phyloP scores from a whole-genome alignment of 2,113 vertebrate species.

The Helogale parvula region DNA sequence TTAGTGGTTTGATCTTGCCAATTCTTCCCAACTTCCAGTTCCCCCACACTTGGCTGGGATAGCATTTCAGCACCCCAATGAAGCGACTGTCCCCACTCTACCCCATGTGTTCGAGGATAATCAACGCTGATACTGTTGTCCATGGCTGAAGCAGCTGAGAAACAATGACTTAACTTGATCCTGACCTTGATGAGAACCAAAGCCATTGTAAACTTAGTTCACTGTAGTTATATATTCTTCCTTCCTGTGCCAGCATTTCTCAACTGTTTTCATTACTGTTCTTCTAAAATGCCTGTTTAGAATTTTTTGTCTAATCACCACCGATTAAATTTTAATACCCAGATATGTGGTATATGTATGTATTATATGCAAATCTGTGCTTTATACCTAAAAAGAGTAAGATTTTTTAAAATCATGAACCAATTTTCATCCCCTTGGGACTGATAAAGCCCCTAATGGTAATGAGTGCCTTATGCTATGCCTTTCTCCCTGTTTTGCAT shows the following conservation, averaged over 20 bases:
- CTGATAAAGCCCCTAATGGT: rapidly evolving
- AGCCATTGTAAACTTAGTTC: not conserved
- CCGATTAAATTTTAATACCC: not conserved
- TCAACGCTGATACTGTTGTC: no score
- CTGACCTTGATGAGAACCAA: not conserved
- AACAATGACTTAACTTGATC: not conserved
- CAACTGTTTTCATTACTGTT: not conserved
- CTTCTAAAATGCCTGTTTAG: not conserved
- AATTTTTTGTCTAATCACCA: not conserved
- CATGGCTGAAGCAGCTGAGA: not conserved
- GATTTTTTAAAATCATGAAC: not conserved
- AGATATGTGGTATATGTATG: not conserved
- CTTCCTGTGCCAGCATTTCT: not conserved
- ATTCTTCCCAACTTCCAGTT: not conserved
- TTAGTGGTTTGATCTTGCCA: not conserved
- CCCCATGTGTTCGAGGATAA: not conserved
- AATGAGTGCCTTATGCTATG: not conserved
- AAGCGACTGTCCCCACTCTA: not conserved
- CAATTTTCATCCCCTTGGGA: not conserved
- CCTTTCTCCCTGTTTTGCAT: not conserved
- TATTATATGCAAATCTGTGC: not conserved
- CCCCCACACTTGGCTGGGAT: no score
- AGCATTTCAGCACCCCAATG: not conserved
- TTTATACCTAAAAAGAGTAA: not conserved
- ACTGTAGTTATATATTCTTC: not conserved